Evolutionary conservation across 1,140 invertebrate species (phyloP).

Genomic region (Meloidogyne hapla): DNA sequence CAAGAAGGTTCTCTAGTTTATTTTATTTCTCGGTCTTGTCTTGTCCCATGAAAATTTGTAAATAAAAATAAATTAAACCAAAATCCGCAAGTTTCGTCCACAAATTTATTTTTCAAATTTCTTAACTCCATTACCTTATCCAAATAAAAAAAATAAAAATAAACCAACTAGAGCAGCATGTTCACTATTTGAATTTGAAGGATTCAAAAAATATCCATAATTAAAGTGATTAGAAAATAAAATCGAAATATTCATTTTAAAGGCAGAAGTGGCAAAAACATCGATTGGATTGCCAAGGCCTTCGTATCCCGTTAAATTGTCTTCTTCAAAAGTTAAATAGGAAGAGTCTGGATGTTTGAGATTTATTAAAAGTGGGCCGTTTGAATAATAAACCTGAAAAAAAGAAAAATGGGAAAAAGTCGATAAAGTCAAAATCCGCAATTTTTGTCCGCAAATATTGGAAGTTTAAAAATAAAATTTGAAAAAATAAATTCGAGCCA

Average conservation of each 20-base stretch:
- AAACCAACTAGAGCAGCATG: slow-evolving; percentile 8
- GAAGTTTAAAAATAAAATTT: too few relatives aligned
- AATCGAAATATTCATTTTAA: slow-evolving; percentile 68
- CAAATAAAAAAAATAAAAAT: background rate
- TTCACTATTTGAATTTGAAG: slow-evolving; percentile 32
- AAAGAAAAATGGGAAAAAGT: slow-evolving; percentile 67
- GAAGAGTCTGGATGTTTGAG: slow-evolving; percentile 71
- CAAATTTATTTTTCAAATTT: too few relatives aligned
- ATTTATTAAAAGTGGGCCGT: slow-evolving; percentile 82
- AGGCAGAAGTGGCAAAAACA: slow-evolving; percentile 82
- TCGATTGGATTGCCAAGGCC: slow-evolving; percentile 90
- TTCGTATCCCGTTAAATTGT: slow-evolving; percentile 68
- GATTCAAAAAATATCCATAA: slow-evolving; percentile 68
- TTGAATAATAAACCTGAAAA: slow-evolving; percentile 85
- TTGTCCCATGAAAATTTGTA: too few relatives aligned
- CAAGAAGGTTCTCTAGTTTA: too few relatives aligned
- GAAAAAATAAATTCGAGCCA: too few relatives aligned
- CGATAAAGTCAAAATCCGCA: too few relatives aligned
- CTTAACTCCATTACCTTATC: too few relatives aligned
- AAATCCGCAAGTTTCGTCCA: too few relatives aligned
- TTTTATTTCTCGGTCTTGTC: too few relatives aligned
- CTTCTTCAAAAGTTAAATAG: slow-evolving; percentile 75
- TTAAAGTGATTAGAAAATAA: slow-evolving; percentile 56
- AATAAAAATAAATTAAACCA: too few relatives aligned
- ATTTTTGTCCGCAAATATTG: slow-evolving; percentile 56